Evolutionary conservation across 2,113 vertebrate genomes (phyloP).

Genomic region (Ifrita kowaldi): DNA sequence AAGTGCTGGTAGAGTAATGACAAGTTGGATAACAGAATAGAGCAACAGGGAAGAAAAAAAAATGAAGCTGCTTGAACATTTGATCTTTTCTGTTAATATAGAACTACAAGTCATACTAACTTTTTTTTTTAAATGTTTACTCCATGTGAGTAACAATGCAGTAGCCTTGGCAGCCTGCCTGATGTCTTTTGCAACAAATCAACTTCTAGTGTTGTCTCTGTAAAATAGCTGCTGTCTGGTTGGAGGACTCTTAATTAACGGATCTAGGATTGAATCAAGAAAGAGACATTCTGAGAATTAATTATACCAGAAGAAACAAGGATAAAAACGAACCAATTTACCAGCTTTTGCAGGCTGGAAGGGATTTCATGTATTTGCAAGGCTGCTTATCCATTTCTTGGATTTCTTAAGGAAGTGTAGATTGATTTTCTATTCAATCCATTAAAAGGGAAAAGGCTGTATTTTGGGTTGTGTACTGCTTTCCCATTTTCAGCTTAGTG

Average conservation of each 20-base stretch:
- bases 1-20: not conserved
- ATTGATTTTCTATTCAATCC: not conserved
- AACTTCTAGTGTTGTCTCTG: not conserved
- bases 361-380: not conserved
- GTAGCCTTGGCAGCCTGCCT: not conserved
- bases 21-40: not conserved
- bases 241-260: not conserved
- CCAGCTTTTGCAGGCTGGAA: not conserved
- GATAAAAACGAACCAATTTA: not conserved
- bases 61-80: not conserved
- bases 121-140: not conserved
- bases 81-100: not conserved
- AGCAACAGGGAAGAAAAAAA: not conserved
- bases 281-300: not conserved
- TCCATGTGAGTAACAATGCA: not conserved
- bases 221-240: not conserved
- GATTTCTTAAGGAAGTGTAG: not conserved
- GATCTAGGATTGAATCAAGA: not conserved
- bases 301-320: not conserved
- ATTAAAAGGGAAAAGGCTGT: not conserved
- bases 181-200: not conserved
- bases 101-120: not conserved
- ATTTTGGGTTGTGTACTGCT: not conserved
- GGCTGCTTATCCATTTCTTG: not conserved
- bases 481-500: not conserved